Percentiles rank a stretch among this genome's conserved stretches.
phyloP scores from a whole-genome alignment of 2,888 invertebrate species.

The Melolontha melolontha region DNA sequence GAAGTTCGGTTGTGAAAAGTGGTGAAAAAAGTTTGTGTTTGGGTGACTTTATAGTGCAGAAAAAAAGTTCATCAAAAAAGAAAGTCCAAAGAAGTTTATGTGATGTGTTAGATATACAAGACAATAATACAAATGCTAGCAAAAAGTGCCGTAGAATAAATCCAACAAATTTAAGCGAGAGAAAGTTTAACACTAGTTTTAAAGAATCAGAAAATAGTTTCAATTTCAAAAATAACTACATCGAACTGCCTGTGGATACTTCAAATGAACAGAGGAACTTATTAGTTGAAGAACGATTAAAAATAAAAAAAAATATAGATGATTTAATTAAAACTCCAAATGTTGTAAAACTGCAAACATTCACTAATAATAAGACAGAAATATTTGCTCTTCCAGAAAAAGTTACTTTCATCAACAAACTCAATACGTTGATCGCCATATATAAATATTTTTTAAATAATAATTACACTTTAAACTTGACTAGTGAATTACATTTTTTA shows the following conservation, averaged over 20 bases:
- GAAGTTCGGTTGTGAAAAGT: constrained; percentile 40
- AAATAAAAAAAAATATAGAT: constrained; percentile 44
- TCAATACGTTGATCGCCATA: constrained; percentile 70
- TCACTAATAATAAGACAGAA: constrained; percentile 49
- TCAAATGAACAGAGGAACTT: constrained; percentile 47
- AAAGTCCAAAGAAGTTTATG: constrained; percentile 47
- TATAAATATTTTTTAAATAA: constrained; percentile 72
- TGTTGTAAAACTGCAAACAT: constrained; percentile 17
- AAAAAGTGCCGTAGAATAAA: constrained; percentile 67
- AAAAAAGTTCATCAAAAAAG: constrained; percentile 53
- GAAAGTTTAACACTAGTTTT: constrained; percentile 47
- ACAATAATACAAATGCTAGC: constrained; percentile 32
- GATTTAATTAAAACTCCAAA: constrained; percentile 13
- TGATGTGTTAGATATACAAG: constrained; percentile 39
- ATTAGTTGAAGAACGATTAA: constrained; percentile 52
- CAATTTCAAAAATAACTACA: constrained; percentile 52
- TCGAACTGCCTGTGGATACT: constrained; percentile 43
- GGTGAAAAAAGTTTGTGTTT: constrained; percentile 55
- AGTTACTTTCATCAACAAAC: constrained; percentile 67
- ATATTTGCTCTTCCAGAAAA: constrained; percentile 65
- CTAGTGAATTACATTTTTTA: constrained; percentile 78
- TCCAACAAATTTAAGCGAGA: constrained; percentile 65
- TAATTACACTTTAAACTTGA: constrained; percentile 74
- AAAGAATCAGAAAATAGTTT: constrained; percentile 56
- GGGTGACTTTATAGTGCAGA: constrained; percentile 60